Evolutionary conservation across 2,888 invertebrate species (phyloP).

Genomic region (Drosophila diplacantha): DNA sequence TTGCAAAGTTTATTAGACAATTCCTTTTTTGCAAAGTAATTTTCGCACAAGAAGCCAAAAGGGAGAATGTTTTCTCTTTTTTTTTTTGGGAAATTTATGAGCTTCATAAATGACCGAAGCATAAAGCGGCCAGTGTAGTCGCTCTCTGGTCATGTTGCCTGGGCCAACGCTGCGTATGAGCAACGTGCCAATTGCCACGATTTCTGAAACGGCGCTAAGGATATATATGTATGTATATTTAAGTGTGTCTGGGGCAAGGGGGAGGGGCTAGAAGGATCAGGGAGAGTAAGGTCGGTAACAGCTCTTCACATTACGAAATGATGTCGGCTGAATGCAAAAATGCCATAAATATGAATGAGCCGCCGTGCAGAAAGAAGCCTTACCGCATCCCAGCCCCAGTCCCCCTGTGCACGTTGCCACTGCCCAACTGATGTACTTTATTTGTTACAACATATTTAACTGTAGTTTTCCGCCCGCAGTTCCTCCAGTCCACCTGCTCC

Average conservation of each 20-base stretch:
- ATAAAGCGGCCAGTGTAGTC: slow-evolving; percentile 48
- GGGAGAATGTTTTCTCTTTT: slow-evolving; percentile 24
- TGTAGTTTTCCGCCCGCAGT: slow-evolving; percentile 56
- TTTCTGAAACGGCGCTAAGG: slow-evolving; percentile 40
- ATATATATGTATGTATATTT: slow-evolving; percentile 5
- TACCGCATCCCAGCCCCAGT: slow-evolving; percentile 21
- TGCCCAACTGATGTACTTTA: slow-evolving; percentile 69
- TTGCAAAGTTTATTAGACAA: slow-evolving; percentile 73
- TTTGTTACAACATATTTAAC: slow-evolving; percentile 72
- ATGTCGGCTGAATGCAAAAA: slow-evolving; percentile 71
- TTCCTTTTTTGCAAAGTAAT: slow-evolving; percentile 56
- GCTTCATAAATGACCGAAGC: slow-evolving; percentile 72
- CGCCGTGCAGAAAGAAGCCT: slow-evolving; percentile 57
- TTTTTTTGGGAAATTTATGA: slow-evolving; percentile 69
- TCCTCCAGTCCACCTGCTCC: slow-evolving; percentile 1
- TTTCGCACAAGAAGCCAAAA: slow-evolving; percentile 54
- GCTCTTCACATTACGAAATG: slow-evolving; percentile 71
- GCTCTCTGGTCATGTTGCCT: slow-evolving; percentile 17
- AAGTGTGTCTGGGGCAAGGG: no score
- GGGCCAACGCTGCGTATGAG: slow-evolving; percentile 62
- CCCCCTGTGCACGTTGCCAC: slow-evolving; percentile 25
- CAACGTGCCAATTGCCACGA: slow-evolving; percentile 71
- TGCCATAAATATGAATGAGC: slow-evolving; percentile 73
- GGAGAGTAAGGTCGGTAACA: slow-evolving; percentile 45
- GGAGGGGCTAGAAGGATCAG: slow-evolving; percentile 9